Percentiles rank a stretch among this genome's conserved stretches.
phyloP scores from a whole-genome alignment of 64 coral and sea anemone species.

The Dendronephthya gigantea region DNA sequence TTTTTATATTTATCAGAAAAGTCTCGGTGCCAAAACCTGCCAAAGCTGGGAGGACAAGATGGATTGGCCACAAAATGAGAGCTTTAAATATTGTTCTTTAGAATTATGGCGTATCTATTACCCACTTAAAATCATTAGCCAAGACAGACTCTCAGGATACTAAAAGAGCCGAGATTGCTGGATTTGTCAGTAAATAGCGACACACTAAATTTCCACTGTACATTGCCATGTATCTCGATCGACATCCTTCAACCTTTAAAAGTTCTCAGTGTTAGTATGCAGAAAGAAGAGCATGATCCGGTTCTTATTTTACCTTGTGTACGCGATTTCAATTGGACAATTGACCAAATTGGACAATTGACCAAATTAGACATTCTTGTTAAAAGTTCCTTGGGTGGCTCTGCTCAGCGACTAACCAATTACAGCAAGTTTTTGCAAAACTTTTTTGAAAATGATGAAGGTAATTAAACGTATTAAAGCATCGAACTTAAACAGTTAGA shows the following conservation, averaged over 20 bases:
- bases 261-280: conserved; percentile 1
- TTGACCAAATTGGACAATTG: background rate
- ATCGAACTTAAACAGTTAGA: background rate
- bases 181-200: background rate
- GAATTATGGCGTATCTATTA: background rate
- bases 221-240: background rate
- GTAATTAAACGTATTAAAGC: background rate
- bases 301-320: background rate
- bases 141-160: background rate
- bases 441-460: background rate
- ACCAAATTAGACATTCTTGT: no score
- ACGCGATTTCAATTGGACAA: background rate
- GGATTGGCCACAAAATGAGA: background rate
- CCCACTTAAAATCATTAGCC: background rate
- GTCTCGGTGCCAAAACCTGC: background rate
- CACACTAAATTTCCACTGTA: background rate
- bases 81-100: background rate
- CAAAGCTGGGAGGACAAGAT: background rate
- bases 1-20: background rate
- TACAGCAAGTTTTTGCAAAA: background rate
- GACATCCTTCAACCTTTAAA: background rate
- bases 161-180: background rate
- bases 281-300: conserved; percentile 7
- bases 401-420: background rate
- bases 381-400: background rate